Evolutionary conservation across 2,888 invertebrate genomes (phyloP).

Genomic region (Hipparchia sbordonii): DNA sequence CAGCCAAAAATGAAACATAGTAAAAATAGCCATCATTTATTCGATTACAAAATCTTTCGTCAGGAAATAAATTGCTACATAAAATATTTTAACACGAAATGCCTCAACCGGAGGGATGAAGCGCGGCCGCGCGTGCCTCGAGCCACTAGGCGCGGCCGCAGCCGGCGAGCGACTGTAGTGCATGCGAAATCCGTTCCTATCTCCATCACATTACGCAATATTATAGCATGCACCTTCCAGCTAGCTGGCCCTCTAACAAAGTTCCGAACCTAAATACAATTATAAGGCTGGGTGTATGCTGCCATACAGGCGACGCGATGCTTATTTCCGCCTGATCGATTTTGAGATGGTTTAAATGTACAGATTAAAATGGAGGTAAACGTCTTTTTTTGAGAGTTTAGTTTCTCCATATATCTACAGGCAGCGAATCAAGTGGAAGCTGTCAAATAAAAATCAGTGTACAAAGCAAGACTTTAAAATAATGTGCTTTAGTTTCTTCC

Average conservation of each 20-base stretch:
- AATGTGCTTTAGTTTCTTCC: too few relatives aligned
- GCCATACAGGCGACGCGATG: background rate
- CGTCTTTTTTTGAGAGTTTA: too few relatives aligned
- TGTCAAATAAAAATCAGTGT: too few relatives aligned
- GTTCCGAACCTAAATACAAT: background rate
- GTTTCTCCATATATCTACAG: too few relatives aligned
- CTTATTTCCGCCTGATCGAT: too few relatives aligned
- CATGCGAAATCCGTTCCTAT: slow-evolving; percentile 1
- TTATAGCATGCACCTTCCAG: slow-evolving; percentile 5
- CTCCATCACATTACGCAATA: background rate
- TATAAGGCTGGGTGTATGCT: background rate
- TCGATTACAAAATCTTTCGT: slow-evolving; percentile 79
- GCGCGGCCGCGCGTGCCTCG: slow-evolving; percentile 11
- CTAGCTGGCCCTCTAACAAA: background rate
- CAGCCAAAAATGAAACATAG: slow-evolving; percentile 43
- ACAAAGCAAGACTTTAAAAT: too few relatives aligned
- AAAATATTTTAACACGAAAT: slow-evolving; percentile 76
- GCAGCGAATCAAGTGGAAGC: too few relatives aligned
- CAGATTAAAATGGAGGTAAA: too few relatives aligned
- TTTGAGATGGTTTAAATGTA: too few relatives aligned
- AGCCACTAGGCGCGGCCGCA: slow-evolving; percentile 8
- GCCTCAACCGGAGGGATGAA: slow-evolving; percentile 53
- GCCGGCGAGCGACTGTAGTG: background rate
- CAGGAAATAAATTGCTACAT: slow-evolving; percentile 79
- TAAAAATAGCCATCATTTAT: slow-evolving; percentile 78